Base-by-base conservation (phyloP, 2,797 vertebrate species). In the Epinephelus malabaricus region DNA sequence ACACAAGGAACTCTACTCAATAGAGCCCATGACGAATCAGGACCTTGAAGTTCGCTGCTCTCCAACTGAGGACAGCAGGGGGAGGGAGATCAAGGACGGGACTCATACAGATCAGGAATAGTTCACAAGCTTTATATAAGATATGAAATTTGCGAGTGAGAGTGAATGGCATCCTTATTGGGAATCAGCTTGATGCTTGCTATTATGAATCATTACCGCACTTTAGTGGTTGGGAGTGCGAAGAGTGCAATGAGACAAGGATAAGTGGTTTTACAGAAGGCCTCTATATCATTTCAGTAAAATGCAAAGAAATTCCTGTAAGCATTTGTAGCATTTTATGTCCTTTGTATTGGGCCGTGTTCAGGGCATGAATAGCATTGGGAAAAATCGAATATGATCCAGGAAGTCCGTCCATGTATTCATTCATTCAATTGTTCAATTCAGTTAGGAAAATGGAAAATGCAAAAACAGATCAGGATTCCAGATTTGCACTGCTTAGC, bases 21-120 rank as follows among this genome's bases (percentile, higher is more conserved):
- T 82, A 81, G 84, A 87, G 79, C 66, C 89, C 83, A 62, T 93
- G 92, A 93, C 87, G 14, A 95, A 95, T 95, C 89, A 70, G 82
- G 88, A 91, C 86, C 86, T 91, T 83, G 83, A 91, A 87, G 87
- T 88, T 92, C 66, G 49, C 75, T 82, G 89, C 83, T 84, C 81
- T 85, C 67, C 77, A 74, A 83, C 49, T 25, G 69, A 88, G 71
- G 83, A 88, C 71, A 56, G 79, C 73, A 65, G 83, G 56, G 59
- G 67, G 78, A 83, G 80, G 58, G 82, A 88, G 88, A 84, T 83
- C 67, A 87, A 90, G 86, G 81, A 79, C 21, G 13, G 43, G 78
- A 54, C 68, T 74, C 40, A 62, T 85, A 81, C 76, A 86, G 63
- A 88, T 77, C 81, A 49, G 73, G 73, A 73, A 63, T 18, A n/a